Evolutionary conservation across 1,140 invertebrate genomes (phyloP), one percentile per base, ranked within the genome.

Genomic region (Paralvinella palmiformis): DNA sequence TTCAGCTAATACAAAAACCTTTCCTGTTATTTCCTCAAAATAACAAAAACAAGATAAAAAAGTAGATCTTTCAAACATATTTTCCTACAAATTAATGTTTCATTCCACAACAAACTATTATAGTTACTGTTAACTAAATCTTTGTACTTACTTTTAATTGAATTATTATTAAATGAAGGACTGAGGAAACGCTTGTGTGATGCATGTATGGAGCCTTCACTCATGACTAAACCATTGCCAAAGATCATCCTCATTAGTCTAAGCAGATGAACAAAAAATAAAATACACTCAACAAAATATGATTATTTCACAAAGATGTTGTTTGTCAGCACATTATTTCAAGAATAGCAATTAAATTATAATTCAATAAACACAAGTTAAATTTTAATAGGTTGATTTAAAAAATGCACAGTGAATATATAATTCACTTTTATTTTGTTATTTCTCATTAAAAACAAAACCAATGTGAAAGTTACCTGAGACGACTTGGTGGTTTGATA

Each of bases 91-190:
- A n/a, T n/a, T n/a, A n/a, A n/a, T n/a, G n/a, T n/a, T n/a, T n/a
- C n/a, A n/a, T n/a, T n/a, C n/a, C n/a, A n/a, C n/a, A n/a, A n/a
- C n/a, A n/a, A n/a, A n/a, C n/a, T n/a, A n/a, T n/a, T n/a, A n/a
- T n/a, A n/a, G n/a, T n/a, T n/a, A n/a, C n/a, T n/a, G n/a, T n/a
- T n/a, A n/a, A n/a, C n/a, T n/a, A n/a, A n/a, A n/a, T n/a, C n/a
- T n/a, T n/a, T n/a, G n/a, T n/a, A 41, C 58, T 50, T 24, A 62
- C 60, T 53, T 17, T 15, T 57, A 22, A 62, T 62, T 4, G 60
- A 24, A 13, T 24, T 15, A 33, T 62, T 50, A 24, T 62, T 62
- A 29, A 62, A 62, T 4, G 60, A n/a, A 5, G 60, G 60, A 22
- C n/a, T 22, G 27, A 62, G 59, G 4, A 62, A 27, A 6, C 33